These are phyloP conservation scores for Epizoanthus fatuus DNA, from an alignment of 92 coral and sea anemone genomes.

Conservation along the genomic window DNA sequence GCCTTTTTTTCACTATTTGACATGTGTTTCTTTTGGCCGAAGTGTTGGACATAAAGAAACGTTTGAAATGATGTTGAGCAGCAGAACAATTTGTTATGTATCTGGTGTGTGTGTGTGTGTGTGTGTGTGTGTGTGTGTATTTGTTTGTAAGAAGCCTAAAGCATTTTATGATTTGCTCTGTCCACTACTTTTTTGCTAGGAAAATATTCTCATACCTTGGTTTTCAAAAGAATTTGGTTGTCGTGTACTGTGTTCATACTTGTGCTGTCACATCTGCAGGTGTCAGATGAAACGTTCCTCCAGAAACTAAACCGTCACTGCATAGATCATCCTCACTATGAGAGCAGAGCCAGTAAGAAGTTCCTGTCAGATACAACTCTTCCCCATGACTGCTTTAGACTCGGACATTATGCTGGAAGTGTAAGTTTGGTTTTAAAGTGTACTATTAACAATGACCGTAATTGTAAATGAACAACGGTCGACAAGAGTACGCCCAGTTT, in stretches of 20 bases:
- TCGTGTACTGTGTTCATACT: background rate
- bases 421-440: conserved; percentile 51
- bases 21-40: background rate
- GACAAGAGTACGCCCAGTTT: no score
- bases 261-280: conserved; percentile 51
- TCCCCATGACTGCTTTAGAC: conserved; percentile 88
- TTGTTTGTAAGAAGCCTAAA: background rate
- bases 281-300: conserved; percentile 86
- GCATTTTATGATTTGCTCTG: no score
- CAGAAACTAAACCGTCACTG: conserved; percentile 90
- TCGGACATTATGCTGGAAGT: conserved; percentile 97
- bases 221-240: background rate
- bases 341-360: conserved; percentile 87
- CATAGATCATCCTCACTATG: conserved; percentile 89
- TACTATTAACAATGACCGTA: background rate
- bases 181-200: no score
- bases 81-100: no score
- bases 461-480: background rate
- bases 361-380: conserved; percentile 80
- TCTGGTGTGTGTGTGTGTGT: no score
- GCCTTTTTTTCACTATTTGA: background rate
- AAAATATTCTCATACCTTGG: no score
- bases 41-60: no score
- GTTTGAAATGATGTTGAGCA: no score
- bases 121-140: no score